Base-by-base conservation (phyloP, 2,113 vertebrate species). In the Elgaria multicarinata region DNA sequence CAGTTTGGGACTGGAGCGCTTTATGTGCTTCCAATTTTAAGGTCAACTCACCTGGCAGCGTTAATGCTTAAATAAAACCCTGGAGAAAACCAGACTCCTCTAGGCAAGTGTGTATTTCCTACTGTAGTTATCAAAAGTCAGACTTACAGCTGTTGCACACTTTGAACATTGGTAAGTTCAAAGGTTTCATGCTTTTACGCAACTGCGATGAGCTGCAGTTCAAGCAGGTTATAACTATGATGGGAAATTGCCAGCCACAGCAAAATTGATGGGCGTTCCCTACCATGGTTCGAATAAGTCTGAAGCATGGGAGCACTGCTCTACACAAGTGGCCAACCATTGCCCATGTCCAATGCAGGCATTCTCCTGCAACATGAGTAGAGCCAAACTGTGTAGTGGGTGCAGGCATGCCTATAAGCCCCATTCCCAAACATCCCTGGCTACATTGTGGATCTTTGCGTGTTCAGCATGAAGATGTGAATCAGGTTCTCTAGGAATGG, bases 21-120 rank as follows among this genome's bases (percentile, higher is more conserved):
- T 93, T 89, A 66, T 89, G 58, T 69, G 31, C 74, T 67, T 89
- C 58, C 85, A 42, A 84, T 89, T 85, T 94, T 94, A 93, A 93
- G 87, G 90, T 95, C 75, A 94, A 79, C 24, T 87, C 74, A 95
- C 1, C 89, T 87, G 62, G 83, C 90, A 87, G 77, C 14, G 90
- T 91, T 94, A 78, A 81, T 90, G 87, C 53, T 81, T 87, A 78
- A 50, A 46, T 7, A 89, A 83, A 79, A 78, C 39, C 71, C 53
- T 14, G 2, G 81, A 85, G 91, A 83, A 93, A 90, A 85, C n/a
- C 82, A 16, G 77, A 55, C 44, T 12, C 89, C 24, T 44, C 31
- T 81, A 87, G 79, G 74, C 5, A 80, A 92, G 80, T 80, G 81
- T n/a, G 46, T 24, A 20, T 93, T 90, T 94, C 75, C 81, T 91